Evolutionary conservation across 1,140 invertebrate genomes (phyloP), one percentile per base, ranked within the genome.

Genomic region (Monochamus saltuarius): DNA sequence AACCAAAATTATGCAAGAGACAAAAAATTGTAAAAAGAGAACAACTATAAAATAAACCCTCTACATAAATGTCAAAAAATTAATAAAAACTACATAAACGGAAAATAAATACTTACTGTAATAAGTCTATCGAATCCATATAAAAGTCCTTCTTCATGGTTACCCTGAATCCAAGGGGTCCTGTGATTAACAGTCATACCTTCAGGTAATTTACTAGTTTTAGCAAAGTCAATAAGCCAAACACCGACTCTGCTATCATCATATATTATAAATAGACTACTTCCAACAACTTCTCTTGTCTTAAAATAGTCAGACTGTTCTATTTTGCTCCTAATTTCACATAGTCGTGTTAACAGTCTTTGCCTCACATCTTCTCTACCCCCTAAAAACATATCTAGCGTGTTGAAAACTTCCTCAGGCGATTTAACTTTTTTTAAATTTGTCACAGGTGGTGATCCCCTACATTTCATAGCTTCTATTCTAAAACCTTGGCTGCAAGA

Each of bases 181-280:
- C 91, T 81, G 74, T 98, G 95, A 51, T 86, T 86, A 2, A 97
- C 82, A 49, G 73, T 80, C 10, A 86, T 67, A 10, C 85, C 86
- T 29, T 86, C 80, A 0, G 93, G 90, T 29, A 97, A 78, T 45
- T 83, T 81, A 11, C 87, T 81, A 0, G 92, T 95, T 73, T 98
- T 98, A 11, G 92, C 95, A 80, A 98, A 98, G 74, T 98, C 96
- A 56, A 98, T 98, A 60, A 98, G 81, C 95, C 95, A 98, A 2
- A 90, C 90, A 50, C 92, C 91, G 3, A 92, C 89, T 64, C 88
- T 87, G 52, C 85, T 84, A 59, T 89, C 84, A 75, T 98, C 95
- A 73, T 95, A 94, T 35, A 98, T 91, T 69, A 98, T 90, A 56
- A 98, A 89, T 62, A 98, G 85, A 77, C 92, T 95, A 77, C 92